Evolutionary conservation across 30 jellyfish, hydroid and myxozoan genomes (phyloP).

Genomic region (Aurelia aurita complex sp. Pacific): DNA sequence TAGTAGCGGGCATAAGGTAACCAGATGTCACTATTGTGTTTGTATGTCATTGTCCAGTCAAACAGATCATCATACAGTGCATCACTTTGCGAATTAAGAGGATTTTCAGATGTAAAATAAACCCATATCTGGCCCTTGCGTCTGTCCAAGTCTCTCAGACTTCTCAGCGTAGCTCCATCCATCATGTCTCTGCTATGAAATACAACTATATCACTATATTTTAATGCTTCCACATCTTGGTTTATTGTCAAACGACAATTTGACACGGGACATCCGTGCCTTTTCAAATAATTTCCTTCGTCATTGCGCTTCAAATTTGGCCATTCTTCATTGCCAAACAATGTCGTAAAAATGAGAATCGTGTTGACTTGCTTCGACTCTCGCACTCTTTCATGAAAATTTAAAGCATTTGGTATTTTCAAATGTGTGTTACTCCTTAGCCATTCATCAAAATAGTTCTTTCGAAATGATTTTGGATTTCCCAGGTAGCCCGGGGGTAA

Average conservation of each 20-base stretch:
- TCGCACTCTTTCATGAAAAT: background rate
- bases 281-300: constrained; percentile 19
- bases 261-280: constrained; percentile 54
- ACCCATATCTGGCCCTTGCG: constrained; percentile 70
- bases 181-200: constrained; percentile 73
- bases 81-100: constrained; percentile 35
- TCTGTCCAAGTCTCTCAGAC: constrained; percentile 16
- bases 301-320: constrained; percentile 29
- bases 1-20: constrained; percentile 82
- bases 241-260: constrained; percentile 46
- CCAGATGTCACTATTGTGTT: constrained; percentile 82
- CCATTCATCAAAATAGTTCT: constrained; percentile 1
- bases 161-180: constrained; percentile 14
- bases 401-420: background rate
- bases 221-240: constrained; percentile 1
- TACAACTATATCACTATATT: constrained; percentile 37
- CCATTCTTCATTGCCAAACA: constrained; percentile 54
- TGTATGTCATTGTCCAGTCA: constrained; percentile 98
- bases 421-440: background rate
- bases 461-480: too few species aligned
- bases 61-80: constrained; percentile 18
- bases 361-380: constrained; percentile 3
- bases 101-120: constrained; percentile 68
- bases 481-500: too few species aligned
- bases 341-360: constrained; percentile 39